phyloP scores from a whole-genome alignment of 2,113 vertebrate genomes.

The Ceratotherium simum region DNA sequence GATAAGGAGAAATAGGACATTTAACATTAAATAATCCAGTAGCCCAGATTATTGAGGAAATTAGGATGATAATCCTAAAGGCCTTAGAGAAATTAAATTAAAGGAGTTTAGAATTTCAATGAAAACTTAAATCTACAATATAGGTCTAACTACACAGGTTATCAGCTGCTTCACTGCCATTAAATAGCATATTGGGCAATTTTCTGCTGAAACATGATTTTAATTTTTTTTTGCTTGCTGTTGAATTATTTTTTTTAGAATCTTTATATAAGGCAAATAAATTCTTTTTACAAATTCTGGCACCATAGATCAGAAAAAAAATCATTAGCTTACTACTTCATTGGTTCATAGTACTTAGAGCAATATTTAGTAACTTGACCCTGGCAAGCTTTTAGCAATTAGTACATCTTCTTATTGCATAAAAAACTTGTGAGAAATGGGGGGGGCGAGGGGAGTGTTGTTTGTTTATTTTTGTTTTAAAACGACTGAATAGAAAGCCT shows the following conservation, averaged over 20 bases:
- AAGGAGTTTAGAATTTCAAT: constrained; percentile 20
- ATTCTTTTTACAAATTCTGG: constrained; percentile 63
- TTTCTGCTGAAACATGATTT: background rate
- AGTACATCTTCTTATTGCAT: constrained; percentile 67
- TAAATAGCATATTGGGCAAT: background rate
- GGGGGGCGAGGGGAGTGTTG: background rate
- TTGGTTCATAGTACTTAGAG: constrained; percentile 74
- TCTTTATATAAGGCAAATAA: constrained; percentile 27
- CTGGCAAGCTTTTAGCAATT: constrained; percentile 65
- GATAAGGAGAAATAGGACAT: background rate
- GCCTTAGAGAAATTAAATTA: background rate
- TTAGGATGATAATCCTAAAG: background rate
- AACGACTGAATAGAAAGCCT: constrained; percentile 72
- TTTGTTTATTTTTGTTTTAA: constrained; percentile 70
- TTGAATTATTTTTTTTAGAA: background rate
- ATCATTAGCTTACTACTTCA: constrained; percentile 81
- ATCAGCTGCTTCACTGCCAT: background rate
- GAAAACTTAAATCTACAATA: background rate
- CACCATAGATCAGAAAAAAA: constrained; percentile 71
- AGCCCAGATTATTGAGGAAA: background rate
- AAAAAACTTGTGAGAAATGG: constrained; percentile 42
- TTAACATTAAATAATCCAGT: background rate
- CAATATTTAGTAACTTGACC: constrained; percentile 82
- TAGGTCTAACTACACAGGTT: background rate
- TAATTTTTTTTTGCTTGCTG: constrained; percentile 59